Percentiles rank a stretch among this genome's conserved stretches.
Conservation (phyloP, 2,113 vertebrate genomes). For the Rhagologus leucostigma region DNA sequence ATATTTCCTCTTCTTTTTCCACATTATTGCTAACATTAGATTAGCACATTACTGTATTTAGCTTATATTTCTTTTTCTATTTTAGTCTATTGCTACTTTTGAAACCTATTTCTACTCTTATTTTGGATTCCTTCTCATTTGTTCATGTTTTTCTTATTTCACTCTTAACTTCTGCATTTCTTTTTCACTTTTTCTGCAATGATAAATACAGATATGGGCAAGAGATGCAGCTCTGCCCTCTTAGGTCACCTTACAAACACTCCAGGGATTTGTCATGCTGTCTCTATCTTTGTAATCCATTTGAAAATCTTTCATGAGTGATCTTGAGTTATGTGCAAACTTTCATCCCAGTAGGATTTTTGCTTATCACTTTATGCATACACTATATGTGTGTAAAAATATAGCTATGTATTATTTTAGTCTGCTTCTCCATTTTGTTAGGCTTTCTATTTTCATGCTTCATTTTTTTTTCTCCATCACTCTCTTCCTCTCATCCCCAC, state of each 20-base stretch:
- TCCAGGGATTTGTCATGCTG: not conserved
- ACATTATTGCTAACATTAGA: not conserved
- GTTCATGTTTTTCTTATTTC: not conserved
- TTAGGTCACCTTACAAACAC: not conserved
- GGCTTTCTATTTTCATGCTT: not conserved
- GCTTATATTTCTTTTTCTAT: not conserved
- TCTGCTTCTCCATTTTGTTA: not conserved
- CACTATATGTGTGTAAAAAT: not conserved
- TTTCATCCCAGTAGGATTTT: not conserved
- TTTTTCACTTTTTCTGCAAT: not conserved
- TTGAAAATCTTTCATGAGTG: not conserved
- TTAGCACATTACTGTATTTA: not conserved
- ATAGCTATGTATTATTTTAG: not conserved
- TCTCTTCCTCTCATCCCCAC: rapidly evolving
- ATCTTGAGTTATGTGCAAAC: not conserved
- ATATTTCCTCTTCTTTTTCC: not conserved
- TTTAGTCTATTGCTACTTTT: not conserved
- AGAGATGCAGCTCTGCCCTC: not conserved
- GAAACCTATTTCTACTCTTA: not conserved
- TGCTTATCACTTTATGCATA: not conserved
- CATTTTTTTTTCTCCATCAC: rapidly evolving
- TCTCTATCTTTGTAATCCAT: not conserved
- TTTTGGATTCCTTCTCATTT: not conserved
- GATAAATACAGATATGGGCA: not conserved
- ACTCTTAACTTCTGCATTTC: not conserved